phyloP scores from a whole-genome alignment of 2,888 invertebrate species.

The Xanthorhoe designata region DNA sequence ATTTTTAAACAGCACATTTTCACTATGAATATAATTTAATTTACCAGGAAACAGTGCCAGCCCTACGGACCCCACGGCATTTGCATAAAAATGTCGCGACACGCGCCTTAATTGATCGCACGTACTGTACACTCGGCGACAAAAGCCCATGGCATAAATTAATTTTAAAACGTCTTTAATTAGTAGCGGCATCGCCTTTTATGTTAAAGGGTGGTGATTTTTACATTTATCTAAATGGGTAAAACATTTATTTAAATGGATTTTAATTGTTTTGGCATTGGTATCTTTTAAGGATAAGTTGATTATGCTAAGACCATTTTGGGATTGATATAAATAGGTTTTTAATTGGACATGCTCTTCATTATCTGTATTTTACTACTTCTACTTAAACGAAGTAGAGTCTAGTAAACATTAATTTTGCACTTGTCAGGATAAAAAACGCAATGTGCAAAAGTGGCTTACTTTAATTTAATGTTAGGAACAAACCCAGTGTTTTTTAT shows the following conservation, averaged over 20 bases:
- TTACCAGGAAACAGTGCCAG: constrained; percentile 16
- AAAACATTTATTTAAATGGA: constrained; percentile 31
- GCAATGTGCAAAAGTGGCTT: no score
- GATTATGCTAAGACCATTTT: constrained; percentile 29
- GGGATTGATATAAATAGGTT: constrained; percentile 21
- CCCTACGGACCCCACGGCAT: constrained; percentile 50
- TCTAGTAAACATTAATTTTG: no score
- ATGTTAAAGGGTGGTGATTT: constrained; percentile 32
- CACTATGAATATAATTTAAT: background rate
- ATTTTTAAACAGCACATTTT: no score
- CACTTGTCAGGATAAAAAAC: no score
- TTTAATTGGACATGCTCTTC: constrained; percentile 15
- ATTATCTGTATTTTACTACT: background rate
- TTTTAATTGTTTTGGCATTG: constrained; percentile 30
- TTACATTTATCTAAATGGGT: constrained; percentile 33
- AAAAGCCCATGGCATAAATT: constrained; percentile 38
- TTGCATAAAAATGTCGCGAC: constrained; percentile 80
- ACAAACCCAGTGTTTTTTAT: no score
- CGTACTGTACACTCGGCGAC: constrained; percentile 45
- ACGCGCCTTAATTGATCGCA: constrained; percentile 77
- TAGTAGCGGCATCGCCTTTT: constrained; percentile 39
- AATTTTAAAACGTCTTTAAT: constrained; percentile 44
- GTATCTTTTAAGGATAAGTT: constrained; percentile 27
- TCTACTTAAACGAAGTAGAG: no score
- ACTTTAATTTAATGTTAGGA: no score